Percentiles rank a stretch among this genome's conserved stretches.
Conservation (phyloP, 2,797 vertebrate species). For the Ctenochaetus hawaiiensis region DNA sequence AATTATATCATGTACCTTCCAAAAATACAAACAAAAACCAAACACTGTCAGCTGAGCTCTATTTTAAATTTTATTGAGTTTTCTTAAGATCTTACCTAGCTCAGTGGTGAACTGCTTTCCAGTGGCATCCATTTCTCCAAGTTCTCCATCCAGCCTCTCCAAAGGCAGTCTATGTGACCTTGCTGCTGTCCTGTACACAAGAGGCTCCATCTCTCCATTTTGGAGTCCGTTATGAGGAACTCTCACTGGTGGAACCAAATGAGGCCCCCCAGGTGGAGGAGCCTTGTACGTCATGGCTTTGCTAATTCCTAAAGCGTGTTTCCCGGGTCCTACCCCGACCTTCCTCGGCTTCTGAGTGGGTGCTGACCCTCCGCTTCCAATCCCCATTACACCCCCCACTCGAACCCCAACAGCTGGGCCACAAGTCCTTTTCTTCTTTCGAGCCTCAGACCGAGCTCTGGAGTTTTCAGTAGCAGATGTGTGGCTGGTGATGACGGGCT, state of each 20-base stretch:
- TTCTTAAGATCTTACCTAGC: conserved; percentile 85
- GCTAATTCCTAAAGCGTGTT: conserved; percentile 86
- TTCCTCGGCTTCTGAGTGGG: conserved; percentile 87
- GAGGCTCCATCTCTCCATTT: conserved; percentile 90
- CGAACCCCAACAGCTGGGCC: conserved; percentile 75
- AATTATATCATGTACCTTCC: neutral
- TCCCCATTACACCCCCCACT: conserved; percentile 61
- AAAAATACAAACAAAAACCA: neutral
- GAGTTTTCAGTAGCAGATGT: conserved; percentile 81
- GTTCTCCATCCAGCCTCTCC: conserved; percentile 79
- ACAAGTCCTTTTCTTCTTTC: conserved; percentile 91
- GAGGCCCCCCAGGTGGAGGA: conserved; percentile 87
- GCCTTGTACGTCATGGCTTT: conserved; percentile 92
- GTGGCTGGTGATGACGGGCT: conserved; percentile 71
- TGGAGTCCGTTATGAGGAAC: conserved; percentile 90
- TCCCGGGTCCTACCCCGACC: conserved; percentile 71
- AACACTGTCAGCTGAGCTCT: neutral
- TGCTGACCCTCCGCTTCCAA: conserved; percentile 54
- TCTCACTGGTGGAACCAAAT: conserved; percentile 90
- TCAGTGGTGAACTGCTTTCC: conserved; percentile 86
- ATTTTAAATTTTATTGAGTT: neutral
- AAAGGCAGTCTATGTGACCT: conserved; percentile 70
- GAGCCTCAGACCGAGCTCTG: conserved; percentile 86
- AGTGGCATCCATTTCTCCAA: conserved; percentile 81
- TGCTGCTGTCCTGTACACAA: conserved; percentile 87